Evolutionary conservation across 2,888 invertebrate genomes (phyloP).

Genomic region (Rhimphoctona megacephalus): DNA sequence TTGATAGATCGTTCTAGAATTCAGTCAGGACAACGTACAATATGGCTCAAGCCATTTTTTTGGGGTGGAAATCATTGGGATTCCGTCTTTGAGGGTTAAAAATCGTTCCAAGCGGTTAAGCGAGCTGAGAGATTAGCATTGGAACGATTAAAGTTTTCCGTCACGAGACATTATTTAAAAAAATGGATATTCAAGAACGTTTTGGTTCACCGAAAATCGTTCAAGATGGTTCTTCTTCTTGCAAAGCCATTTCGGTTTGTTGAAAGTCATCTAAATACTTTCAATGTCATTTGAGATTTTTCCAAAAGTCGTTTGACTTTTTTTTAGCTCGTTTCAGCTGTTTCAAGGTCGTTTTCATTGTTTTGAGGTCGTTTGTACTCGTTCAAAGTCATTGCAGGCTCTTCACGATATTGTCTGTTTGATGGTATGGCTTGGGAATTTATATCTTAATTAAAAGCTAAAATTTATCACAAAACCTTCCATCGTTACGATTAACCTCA

Average conservation of each 20-base stretch:
- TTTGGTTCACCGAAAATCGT: neutral
- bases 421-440: neutral
- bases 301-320: neutral
- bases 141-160: slow-evolving; percentile 38
- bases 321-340: neutral
- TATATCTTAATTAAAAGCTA: neutral
- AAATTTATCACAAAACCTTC: neutral
- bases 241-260: neutral
- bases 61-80: slow-evolving; percentile 30
- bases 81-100: slow-evolving; percentile 63
- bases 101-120: slow-evolving; percentile 65
- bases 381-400: neutral
- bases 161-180: neutral
- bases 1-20: slow-evolving; percentile 74
- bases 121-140: slow-evolving; percentile 57
- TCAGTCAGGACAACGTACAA: slow-evolving; percentile 4
- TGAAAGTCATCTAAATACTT: neutral
- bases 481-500: neutral
- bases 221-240: neutral
- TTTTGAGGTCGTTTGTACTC: neutral
- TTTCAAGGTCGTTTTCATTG: neutral
- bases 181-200: neutral
- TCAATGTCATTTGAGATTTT: neutral
- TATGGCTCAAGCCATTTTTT: slow-evolving; percentile 34
- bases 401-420: neutral